Evolutionary conservation across 92 coral and sea anemone genomes (phyloP).

Genomic region (Meandrina meandrites): DNA sequence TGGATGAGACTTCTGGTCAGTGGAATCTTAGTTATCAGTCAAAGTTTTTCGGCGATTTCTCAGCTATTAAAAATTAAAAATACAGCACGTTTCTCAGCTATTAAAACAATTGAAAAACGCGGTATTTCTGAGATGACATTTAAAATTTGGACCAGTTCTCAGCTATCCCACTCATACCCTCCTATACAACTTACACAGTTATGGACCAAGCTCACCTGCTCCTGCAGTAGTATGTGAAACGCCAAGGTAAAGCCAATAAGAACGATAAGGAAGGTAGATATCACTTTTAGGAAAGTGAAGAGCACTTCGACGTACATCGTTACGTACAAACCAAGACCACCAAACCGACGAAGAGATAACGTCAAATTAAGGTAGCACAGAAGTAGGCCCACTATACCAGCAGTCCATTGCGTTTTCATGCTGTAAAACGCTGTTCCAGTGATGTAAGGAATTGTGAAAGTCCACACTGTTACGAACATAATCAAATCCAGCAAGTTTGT

Average conservation of each 20-base stretch:
- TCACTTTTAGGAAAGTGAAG: slow-evolving; percentile 68
- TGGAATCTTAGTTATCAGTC: no score
- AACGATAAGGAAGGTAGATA: slow-evolving; percentile 62
- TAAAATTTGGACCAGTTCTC: no score
- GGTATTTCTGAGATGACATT: no score
- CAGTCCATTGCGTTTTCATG: slow-evolving; percentile 57
- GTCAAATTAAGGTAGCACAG: slow-evolving; percentile 63
- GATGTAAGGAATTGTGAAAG: slow-evolving; percentile 58
- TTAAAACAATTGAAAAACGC: no score
- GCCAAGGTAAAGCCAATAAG: slow-evolving; percentile 63
- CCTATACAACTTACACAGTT: no score
- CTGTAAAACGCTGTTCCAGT: slow-evolving; percentile 30
- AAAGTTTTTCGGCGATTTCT: no score
- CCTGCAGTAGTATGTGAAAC: slow-evolving; percentile 67
- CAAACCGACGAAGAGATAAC: slow-evolving; percentile 68
- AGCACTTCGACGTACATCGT: slow-evolving; percentile 86
- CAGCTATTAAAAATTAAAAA: no score
- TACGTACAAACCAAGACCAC: slow-evolving; percentile 75
- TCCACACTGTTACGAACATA: slow-evolving; percentile 25
- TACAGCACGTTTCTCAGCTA: no score
- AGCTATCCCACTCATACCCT: no score
- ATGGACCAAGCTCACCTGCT: slow-evolving; percentile 88
- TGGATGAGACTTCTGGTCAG: no score
- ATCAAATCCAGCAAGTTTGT: slow-evolving; percentile 64
- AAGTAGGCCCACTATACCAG: slow-evolving; percentile 67